These are phyloP conservation scores for Phylloscopus trochiloides DNA, from an alignment of 2,113 vertebrate genomes.

Conservation along the genomic window DNA sequence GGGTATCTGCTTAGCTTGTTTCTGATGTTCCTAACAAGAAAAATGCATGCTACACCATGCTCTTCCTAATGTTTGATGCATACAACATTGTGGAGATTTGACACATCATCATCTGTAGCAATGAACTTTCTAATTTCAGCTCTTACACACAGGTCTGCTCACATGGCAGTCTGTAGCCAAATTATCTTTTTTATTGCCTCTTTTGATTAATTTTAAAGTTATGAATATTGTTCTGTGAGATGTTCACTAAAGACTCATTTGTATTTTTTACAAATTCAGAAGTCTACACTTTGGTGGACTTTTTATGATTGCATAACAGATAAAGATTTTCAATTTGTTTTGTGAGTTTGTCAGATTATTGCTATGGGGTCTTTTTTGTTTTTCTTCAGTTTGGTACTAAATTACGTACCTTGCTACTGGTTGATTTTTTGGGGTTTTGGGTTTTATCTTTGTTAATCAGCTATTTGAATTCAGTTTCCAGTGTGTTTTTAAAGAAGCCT, in stretches of 20 bases:
- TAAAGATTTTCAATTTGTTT: neutral
- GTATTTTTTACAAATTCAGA: neutral
- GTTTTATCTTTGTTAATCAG: neutral
- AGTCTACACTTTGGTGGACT: neutral
- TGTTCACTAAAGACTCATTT: neutral
- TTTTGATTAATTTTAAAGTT: neutral
- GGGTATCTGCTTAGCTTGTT: neutral
- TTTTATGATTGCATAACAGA: neutral
- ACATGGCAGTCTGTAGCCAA: neutral
- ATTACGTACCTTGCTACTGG: neutral
- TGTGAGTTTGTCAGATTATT: neutral
- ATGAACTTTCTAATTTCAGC: neutral
- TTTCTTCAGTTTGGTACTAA: neutral
- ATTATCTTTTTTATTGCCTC: neutral
- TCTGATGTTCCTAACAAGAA: neutral
- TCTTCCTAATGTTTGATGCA: neutral
- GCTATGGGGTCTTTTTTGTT: neutral
- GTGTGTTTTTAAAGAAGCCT: neutral
- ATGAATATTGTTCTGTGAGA: neutral
- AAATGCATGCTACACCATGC: rapidly evolving
- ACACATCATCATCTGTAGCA: neutral
- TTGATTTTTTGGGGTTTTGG: neutral
- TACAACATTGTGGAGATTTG: neutral
- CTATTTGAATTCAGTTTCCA: neutral
- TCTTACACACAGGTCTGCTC: neutral